Evolutionary conservation across 2,888 invertebrate species (phyloP).

Genomic region (Laspeyria flexula): DNA sequence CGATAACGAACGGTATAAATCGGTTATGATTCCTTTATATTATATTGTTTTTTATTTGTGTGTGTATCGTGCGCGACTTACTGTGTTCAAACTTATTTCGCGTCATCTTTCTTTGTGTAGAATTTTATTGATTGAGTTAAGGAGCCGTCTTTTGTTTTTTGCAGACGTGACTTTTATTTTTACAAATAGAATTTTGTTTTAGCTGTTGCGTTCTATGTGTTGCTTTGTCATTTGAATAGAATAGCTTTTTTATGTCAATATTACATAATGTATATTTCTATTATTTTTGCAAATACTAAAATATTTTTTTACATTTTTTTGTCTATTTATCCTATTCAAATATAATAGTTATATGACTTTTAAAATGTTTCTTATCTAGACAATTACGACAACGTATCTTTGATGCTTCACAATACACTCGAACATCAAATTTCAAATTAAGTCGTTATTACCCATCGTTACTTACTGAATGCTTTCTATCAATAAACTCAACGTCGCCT

Average conservation of each 20-base stretch:
- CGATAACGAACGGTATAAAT: slow-evolving; percentile 48
- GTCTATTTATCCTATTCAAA: too few species aligned
- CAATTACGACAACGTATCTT: neutral
- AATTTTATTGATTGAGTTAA: neutral
- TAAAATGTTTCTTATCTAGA: neutral
- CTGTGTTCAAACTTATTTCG: slow-evolving; percentile 16
- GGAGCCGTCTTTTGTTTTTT: neutral
- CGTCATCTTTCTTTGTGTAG: slow-evolving; percentile 15
- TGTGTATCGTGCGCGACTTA: slow-evolving; percentile 7
- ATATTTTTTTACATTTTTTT: too few species aligned
- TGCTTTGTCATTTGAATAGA: too few species aligned
- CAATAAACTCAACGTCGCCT: slow-evolving; percentile 49
- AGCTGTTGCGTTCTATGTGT: too few species aligned
- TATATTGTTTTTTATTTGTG: slow-evolving; percentile 24
- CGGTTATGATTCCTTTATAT: slow-evolving; percentile 38
- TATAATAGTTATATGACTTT: too few species aligned
- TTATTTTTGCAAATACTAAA: too few species aligned
- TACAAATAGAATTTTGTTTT: too few species aligned
- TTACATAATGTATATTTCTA: too few species aligned
- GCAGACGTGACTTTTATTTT: too few species aligned
- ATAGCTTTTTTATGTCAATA: too few species aligned
- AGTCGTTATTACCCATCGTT: slow-evolving; percentile 38
- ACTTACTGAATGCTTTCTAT: slow-evolving; percentile 37
- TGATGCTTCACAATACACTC: slow-evolving; percentile 5
- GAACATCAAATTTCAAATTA: slow-evolving; percentile 36